Base-by-base conservation (phyloP, 2,888 invertebrate species). In the Lepeophtheirus nordmannii region DNA sequence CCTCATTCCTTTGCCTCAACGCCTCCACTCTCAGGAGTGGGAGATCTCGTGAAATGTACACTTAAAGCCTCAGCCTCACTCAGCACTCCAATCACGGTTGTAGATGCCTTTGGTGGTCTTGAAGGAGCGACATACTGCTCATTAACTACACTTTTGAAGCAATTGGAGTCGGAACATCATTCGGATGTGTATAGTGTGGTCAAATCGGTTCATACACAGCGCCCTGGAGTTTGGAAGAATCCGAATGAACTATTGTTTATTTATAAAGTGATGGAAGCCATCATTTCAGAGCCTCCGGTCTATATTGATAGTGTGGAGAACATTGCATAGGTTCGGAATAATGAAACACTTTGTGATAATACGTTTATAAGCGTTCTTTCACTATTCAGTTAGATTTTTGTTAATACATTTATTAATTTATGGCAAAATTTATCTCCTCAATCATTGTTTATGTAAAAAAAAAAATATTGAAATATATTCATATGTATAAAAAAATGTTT, bases 1-100 rank as follows among this genome's bases (percentile, higher is more conserved):
- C 77, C 77, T 2, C 73, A 74, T 59, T 69, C 71, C 23, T 75
- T 75, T 67, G 69, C 71, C 10, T 75, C 77, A 3, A 69, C 78
- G 14, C 74, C 73, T 65, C 73, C 86, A 74, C 85, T 89, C 70
- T 89, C 87, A 73, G 86, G 53, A 17, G 53, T 46, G 17, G 53
- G 53, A 46, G n/a, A 46, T 46, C 53, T 46, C 8, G 8, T 46
- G 8, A 14, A 17, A 14, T 46, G 5, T 17, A 17, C 8, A 46
- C 53, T 46, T 14, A 46, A 46, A 17, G n/a, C 17, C n/a, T n/a
- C 53, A 17, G 53, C n/a, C n/a, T 14, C 53, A 5, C 53, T 46
- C 8, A 46, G 17, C 8, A 46, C 53, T 5, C 53, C 53, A 14
- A 14, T 46, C n/a, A 17, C 39, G 37, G 60, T 60, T 14, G 60